A percentile compares a stretch with the other conserved stretches of the same genome.
Conservation (phyloP, 2,888 invertebrate genomes). For the Iphiclides podalirius region DNA sequence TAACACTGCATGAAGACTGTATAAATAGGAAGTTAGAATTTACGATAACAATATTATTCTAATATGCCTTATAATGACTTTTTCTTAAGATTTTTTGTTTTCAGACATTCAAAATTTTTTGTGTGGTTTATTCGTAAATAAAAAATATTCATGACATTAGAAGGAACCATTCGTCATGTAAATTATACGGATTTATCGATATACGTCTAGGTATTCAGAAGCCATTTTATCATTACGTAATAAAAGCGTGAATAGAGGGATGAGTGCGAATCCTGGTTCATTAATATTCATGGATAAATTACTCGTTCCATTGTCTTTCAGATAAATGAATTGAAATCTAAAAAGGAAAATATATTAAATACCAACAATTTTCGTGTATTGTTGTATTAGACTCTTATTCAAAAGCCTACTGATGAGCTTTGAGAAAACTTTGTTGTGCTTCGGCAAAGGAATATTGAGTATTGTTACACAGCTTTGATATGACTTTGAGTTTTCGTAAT, state of each 20-base stretch:
- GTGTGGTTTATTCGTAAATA: background rate
- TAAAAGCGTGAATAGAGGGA: slow-evolving; percentile 55
- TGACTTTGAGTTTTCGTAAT: background rate
- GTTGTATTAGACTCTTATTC: slow-evolving; percentile 28
- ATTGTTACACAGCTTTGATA: slow-evolving; percentile 11
- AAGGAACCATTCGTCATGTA: slow-evolving; percentile 30
- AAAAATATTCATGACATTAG: background rate
- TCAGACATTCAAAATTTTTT: slow-evolving; percentile 6
- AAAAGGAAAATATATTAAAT: slow-evolving; percentile 49
- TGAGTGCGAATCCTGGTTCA: slow-evolving; percentile 62
- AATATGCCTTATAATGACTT: too few relatives aligned
- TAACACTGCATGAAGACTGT: too few relatives aligned
- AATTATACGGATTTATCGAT: slow-evolving; percentile 49
- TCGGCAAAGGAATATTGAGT: slow-evolving; percentile 16
- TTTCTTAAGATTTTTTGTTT: too few relatives aligned
- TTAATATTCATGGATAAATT: slow-evolving; percentile 74
- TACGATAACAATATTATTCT: too few relatives aligned
- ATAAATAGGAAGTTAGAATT: too few relatives aligned
- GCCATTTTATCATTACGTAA: slow-evolving; percentile 64
- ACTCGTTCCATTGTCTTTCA: slow-evolving; percentile 65
- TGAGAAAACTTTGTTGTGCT: slow-evolving; percentile 19
- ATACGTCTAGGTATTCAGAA: slow-evolving; percentile 41
- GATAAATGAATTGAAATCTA: slow-evolving; percentile 57
- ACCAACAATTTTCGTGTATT: slow-evolving; percentile 43
- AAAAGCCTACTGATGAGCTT: slow-evolving; percentile 23